These are phyloP conservation scores for Strigops habroptila DNA, from an alignment of 2,113 vertebrate species.

Conservation along the genomic window DNA sequence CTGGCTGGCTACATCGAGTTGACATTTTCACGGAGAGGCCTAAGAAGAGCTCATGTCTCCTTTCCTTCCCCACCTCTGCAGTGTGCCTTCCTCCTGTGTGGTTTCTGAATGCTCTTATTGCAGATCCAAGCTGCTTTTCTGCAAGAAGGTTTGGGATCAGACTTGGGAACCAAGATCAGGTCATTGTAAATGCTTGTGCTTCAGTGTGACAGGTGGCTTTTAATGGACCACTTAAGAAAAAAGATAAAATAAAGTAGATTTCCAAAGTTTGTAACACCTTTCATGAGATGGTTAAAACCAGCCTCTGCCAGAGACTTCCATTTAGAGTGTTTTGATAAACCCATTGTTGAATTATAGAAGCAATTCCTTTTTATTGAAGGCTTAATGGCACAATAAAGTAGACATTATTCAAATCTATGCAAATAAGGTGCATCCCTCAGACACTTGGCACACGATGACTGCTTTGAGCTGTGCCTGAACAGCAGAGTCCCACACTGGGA, in stretches of 20 bases:
- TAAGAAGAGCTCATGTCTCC: not conserved
- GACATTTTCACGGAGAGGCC: not conserved
- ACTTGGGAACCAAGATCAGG: not conserved
- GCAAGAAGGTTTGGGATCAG: not conserved
- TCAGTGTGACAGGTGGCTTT: not conserved
- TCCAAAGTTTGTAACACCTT: not conserved
- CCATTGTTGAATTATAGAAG: not conserved
- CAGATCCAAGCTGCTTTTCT: not conserved
- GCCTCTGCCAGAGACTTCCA: not conserved
- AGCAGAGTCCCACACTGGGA: not conserved
- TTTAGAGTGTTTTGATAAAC: not conserved
- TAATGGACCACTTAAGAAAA: not conserved
- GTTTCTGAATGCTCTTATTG: not conserved
- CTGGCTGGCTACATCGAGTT: not conserved
- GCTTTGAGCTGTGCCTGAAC: not conserved
- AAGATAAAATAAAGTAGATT: not conserved
- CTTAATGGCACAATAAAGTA: slow-evolving; percentile 33
- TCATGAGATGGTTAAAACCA: not conserved
- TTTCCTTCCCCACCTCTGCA: not conserved
- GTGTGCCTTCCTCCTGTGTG: rapidly evolving
- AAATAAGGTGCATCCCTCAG: not conserved
- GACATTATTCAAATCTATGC: slow-evolving; percentile 40
- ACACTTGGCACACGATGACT: not conserved
- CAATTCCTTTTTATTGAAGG: slow-evolving; percentile 25
- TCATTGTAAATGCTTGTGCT: not conserved